A percentile compares a stretch with the other conserved stretches of the same genome.
These are phyloP conservation scores for Bufotes viridis DNA, from an alignment of 2,797 vertebrate species.

Conservation along the genomic window DNA sequence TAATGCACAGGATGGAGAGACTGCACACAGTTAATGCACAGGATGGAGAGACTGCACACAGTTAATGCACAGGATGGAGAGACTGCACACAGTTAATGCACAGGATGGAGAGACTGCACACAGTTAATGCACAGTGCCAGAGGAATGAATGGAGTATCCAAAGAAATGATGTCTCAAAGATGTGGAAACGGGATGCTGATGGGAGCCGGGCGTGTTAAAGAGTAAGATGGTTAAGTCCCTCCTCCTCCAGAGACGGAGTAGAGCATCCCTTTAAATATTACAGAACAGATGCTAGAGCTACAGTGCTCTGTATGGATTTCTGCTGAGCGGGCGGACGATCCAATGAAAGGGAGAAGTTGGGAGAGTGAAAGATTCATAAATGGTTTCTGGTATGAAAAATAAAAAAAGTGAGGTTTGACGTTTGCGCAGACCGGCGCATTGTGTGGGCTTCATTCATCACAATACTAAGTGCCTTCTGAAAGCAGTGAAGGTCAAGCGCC, in stretches of 20 bases:
- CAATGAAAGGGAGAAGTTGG: no score
- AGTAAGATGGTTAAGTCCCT: not conserved
- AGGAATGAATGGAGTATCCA: not conserved
- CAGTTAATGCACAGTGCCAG: not conserved
- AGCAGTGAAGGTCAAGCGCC: conserved; percentile 30
- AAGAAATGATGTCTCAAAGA: not conserved
- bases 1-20: not conserved
- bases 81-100: not conserved
- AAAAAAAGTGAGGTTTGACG: not conserved
- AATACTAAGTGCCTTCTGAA: conserved; percentile 21
- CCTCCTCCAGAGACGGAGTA: no score
- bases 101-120: not conserved
- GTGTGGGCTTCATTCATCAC: not conserved
- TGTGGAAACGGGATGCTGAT: not conserved
- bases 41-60: not conserved
- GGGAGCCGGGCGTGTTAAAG: not conserved
- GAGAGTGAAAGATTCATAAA: conserved; percentile 1
- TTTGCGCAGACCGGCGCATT: not conserved
- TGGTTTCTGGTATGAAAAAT: not conserved
- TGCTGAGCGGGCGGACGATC: not conserved
- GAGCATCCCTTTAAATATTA: not conserved
- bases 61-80: not conserved
- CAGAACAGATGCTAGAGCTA: no score
- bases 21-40: not conserved
- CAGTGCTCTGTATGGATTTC: no score